Evolutionary conservation across 2,888 invertebrate species (phyloP).

Genomic region (Amiota mariae): DNA sequence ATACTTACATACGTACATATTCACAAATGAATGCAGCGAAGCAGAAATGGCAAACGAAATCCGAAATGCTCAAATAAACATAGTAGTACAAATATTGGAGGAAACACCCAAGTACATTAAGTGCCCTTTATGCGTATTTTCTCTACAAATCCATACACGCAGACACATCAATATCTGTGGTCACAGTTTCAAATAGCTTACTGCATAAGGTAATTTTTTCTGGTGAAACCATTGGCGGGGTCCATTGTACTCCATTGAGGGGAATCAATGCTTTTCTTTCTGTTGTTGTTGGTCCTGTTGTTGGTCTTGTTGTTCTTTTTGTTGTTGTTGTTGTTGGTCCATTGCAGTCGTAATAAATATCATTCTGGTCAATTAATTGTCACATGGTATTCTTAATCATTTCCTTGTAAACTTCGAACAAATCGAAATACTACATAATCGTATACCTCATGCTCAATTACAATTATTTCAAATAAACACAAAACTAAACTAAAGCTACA

Average conservation of each 20-base stretch:
- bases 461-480: no score
- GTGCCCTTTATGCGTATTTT: conserved; percentile 12
- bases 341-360: conserved; percentile 67
- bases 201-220: no score
- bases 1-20: conserved; percentile 38
- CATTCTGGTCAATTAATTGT: conserved; percentile 57
- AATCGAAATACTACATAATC: not conserved
- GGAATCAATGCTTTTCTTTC: no score
- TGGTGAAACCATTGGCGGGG: not conserved
- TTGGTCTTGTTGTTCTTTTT: not conserved
- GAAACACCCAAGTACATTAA: not conserved
- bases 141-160: not conserved
- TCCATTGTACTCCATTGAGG: not conserved
- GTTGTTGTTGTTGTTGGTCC: not conserved
- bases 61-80: not conserved
- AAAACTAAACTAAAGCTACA: no score
- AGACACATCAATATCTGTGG: not conserved
- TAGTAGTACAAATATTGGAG: not conserved
- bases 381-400: conserved; percentile 39
- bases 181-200: no score
- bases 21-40: conserved; percentile 22
- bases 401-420: conserved; percentile 13
- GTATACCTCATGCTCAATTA: not conserved
- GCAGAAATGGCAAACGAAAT: conserved; percentile 18
- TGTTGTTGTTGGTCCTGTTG: no score